Percentiles rank a stretch among this genome's conserved stretches.
phyloP scores from a whole-genome alignment of 2,113 vertebrate genomes.

The Tympanuchus pallidicinctus region DNA sequence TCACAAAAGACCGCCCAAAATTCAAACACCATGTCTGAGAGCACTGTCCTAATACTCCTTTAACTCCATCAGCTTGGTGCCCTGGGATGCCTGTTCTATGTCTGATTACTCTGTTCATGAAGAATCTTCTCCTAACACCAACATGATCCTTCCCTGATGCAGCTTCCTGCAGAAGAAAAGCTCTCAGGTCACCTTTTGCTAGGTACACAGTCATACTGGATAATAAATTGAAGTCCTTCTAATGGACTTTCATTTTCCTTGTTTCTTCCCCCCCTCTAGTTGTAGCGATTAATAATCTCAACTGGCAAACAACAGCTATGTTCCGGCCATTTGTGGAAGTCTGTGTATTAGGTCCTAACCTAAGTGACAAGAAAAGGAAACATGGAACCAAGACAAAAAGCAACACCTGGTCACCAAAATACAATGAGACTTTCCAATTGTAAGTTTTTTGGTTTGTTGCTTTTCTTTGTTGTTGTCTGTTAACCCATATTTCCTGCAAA shows the following conservation, averaged over 20 bases:
- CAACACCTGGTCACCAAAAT: conserved; percentile 99
- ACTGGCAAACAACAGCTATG: conserved; percentile 95
- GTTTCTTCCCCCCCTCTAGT: conserved; percentile 76
- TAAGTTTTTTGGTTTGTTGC: conserved; percentile 80
- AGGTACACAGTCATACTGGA: not conserved
- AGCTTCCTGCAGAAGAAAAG: not conserved
- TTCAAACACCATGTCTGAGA: not conserved
- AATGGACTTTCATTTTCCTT: not conserved
- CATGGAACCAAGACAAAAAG: conserved; percentile 99
- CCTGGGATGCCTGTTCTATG: not conserved
- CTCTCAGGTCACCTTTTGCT: not conserved
- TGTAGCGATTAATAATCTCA: conserved; percentile 90
- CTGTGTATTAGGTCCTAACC: conserved; percentile 90
- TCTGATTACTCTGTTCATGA: not conserved
- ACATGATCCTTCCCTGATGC: too few relatives aligned
- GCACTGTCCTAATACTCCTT: not conserved
- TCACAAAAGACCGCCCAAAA: not conserved
- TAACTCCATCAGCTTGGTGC: not conserved
- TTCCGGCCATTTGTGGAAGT: conserved; percentile 98
- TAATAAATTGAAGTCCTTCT: not conserved
- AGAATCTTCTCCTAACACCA: not conserved
- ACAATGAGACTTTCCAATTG: conserved; percentile 99
- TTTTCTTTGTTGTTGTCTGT: not conserved
- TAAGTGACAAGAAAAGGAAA: conserved; percentile 94
- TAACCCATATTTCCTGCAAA: not conserved